Conservation (phyloP, 2,113 vertebrate species). For the Muntiacus muntjak region DNA sequence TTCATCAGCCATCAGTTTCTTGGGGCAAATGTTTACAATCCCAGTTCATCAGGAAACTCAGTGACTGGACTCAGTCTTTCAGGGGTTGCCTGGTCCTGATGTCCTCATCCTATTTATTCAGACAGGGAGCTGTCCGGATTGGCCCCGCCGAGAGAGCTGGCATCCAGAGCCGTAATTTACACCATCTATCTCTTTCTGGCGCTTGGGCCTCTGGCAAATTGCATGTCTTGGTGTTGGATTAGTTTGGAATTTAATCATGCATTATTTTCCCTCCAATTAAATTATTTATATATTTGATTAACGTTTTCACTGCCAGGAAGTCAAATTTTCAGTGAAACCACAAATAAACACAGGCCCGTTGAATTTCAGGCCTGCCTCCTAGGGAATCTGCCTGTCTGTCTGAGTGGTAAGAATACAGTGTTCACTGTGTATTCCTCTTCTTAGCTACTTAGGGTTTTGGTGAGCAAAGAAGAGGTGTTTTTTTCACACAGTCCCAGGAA, state of each 20-base stretch:
- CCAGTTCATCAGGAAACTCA: not conserved
- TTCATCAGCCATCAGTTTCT: not conserved
- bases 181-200: conserved; percentile 72
- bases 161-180: conserved; percentile 30
- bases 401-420: not conserved
- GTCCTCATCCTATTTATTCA: not conserved
- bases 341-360: conserved; percentile 22
- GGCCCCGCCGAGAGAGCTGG: not conserved
- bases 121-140: not conserved
- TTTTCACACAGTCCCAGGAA: not conserved
- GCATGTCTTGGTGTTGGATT: conserved; percentile 65
- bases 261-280: conserved; percentile 69
- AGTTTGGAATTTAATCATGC: conserved; percentile 69
- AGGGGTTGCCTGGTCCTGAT: too few relatives aligned
- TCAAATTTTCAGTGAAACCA: conserved; percentile 54
- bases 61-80: not conserved
- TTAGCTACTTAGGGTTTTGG: not conserved
- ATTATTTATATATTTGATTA: conserved; percentile 75
- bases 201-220: conserved; percentile 66
- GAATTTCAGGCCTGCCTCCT: not conserved
- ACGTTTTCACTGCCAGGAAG: conserved; percentile 53
- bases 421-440: not conserved
- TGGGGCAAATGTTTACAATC: not conserved
- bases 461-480: not conserved
- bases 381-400: not conserved